Percentiles rank a stretch among this genome's conserved stretches.
phyloP scores from a whole-genome alignment of 1,140 invertebrate species.

The Anthonomus grandis region DNA sequence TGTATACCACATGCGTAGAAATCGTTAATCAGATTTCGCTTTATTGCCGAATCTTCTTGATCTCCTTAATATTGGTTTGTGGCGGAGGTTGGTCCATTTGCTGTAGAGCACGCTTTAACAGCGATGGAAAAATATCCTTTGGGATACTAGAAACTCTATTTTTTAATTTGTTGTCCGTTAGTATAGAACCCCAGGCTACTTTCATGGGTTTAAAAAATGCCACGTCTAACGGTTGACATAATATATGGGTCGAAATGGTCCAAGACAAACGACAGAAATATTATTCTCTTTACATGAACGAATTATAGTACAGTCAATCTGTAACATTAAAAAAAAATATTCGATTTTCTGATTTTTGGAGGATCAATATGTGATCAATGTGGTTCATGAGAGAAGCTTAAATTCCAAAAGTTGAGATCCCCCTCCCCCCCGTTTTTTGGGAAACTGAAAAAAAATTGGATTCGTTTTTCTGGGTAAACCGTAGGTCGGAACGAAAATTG shows the following conservation, averaged over 20 bases:
- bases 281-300: conserved; percentile 5
- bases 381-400: no score
- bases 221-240: conserved; percentile 12
- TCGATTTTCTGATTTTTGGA: no score
- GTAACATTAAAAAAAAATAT: no score
- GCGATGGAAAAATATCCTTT: no score
- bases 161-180: background rate
- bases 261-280: background rate
- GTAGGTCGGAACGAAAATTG: no score
- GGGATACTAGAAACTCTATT: background rate
- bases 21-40: background rate
- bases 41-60: background rate
- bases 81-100: background rate
- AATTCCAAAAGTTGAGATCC: no score
- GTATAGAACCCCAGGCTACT: background rate
- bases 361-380: no score
- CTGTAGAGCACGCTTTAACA: background rate
- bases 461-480: no score
- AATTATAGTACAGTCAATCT: no score
- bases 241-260: no score
- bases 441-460: no score
- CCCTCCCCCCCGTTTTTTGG: no score
- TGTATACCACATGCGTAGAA: background rate
- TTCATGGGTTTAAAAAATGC: conserved; percentile 14
- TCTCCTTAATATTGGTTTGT: background rate